phyloP scores from a whole-genome alignment of 2,113 vertebrate species.

The Oryzias curvinotus region DNA sequence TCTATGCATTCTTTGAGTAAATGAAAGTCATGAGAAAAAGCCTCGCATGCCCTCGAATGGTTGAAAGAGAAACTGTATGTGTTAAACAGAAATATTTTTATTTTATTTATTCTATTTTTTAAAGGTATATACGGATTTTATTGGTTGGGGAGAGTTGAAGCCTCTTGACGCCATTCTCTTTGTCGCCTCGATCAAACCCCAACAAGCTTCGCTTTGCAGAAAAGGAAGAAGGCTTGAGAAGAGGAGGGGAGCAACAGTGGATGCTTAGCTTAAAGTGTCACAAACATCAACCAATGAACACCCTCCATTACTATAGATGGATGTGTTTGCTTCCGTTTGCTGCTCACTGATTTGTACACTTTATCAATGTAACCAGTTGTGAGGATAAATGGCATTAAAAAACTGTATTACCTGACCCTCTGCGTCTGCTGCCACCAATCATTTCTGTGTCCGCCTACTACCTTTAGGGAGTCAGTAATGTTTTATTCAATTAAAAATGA shows the following conservation, averaged over 20 bases:
- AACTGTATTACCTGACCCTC: slow-evolving; percentile 30
- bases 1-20: slow-evolving; percentile 91
- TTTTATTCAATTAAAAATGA: too few relatives aligned
- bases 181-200: slow-evolving; percentile 62
- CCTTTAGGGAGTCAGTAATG: too few relatives aligned
- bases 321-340: slow-evolving; percentile 75
- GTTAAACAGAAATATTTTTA: slow-evolving; percentile 89
- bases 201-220: slow-evolving; percentile 58
- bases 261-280: slow-evolving; percentile 42
- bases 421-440: too few relatives aligned
- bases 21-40: slow-evolving; percentile 70
- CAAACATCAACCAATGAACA: slow-evolving; percentile 41
- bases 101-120: slow-evolving; percentile 99
- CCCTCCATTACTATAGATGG: slow-evolving; percentile 54
- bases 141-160: slow-evolving; percentile 62
- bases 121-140: slow-evolving; percentile 86
- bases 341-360: slow-evolving; percentile 85
- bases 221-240: neutral
- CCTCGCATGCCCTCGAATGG: slow-evolving; percentile 82
- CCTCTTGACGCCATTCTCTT: slow-evolving; percentile 63
- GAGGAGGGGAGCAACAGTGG: slow-evolving; percentile 22
- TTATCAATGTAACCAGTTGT: slow-evolving; percentile 89
- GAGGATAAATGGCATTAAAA: slow-evolving; percentile 87
- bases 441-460: too few relatives aligned
- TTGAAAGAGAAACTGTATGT: slow-evolving; percentile 73